Percentiles rank a stretch among this genome's conserved stretches.
Evolutionary conservation across 2,888 invertebrate species (phyloP).

Genomic region (Polydrusus tereticollis): DNA sequence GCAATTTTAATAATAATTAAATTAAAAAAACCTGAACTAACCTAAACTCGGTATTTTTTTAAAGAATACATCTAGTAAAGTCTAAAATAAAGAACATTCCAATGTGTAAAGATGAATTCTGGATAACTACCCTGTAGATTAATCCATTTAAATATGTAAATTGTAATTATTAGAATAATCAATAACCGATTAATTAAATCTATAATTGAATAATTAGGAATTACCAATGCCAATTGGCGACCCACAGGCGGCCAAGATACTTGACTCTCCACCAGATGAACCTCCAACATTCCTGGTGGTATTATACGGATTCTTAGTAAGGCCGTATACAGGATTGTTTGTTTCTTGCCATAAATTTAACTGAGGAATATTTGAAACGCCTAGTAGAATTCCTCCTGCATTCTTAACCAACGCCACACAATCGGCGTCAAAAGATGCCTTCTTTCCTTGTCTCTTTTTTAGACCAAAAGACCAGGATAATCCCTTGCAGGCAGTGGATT

Average conservation of each 20-base stretch:
- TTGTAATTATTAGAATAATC: too few species aligned
- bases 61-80: too few species aligned
- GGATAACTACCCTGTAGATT: too few species aligned
- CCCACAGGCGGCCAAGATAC: slow-evolving; percentile 82
- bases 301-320: slow-evolving; percentile 93
- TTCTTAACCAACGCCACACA: slow-evolving; percentile 78
- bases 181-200: not conserved
- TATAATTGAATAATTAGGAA: slow-evolving; percentile 14
- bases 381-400: slow-evolving; percentile 89
- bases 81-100: too few species aligned
- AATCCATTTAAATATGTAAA: too few species aligned
- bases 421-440: slow-evolving; percentile 83
- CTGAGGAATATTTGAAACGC: slow-evolving; percentile 90
- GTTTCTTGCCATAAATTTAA: slow-evolving; percentile 94
- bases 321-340: slow-evolving; percentile 88
- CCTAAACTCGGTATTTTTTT: too few species aligned
- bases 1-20: too few species aligned
- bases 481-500: slow-evolving; percentile 85
- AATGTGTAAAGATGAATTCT: too few species aligned
- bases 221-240: slow-evolving; percentile 86
- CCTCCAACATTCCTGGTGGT: slow-evolving; percentile 88
- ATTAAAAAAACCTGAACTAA: too few species aligned
- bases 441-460: slow-evolving; percentile 71
- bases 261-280: slow-evolving; percentile 91
- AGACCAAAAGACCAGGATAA: slow-evolving; percentile 80